These are phyloP conservation scores for Hippocampus kuda DNA, from an alignment of 2,797 vertebrate genomes.

Conservation along the genomic window DNA sequence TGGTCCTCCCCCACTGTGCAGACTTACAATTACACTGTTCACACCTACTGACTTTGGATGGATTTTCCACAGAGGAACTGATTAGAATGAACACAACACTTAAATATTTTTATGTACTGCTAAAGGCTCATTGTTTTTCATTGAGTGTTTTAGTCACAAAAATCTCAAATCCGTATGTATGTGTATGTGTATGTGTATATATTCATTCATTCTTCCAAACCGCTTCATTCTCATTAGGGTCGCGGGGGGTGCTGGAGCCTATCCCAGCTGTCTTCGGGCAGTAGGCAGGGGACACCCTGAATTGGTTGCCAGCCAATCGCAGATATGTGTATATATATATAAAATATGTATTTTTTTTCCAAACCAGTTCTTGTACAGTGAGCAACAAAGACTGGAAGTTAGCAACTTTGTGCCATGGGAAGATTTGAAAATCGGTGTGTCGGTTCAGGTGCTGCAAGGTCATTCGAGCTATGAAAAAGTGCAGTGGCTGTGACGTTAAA, in stretches of 20 bases:
- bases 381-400: neutral
- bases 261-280: too few species aligned
- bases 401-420: neutral
- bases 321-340: too few species aligned
- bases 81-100: neutral
- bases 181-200: too few species aligned
- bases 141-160: neutral
- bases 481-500: too few species aligned
- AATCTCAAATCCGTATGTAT: neutral
- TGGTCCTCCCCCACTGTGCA: slow-evolving; percentile 1
- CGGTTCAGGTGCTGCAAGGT: neutral
- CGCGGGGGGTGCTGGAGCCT: too few species aligned
- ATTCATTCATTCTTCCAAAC: too few species aligned
- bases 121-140: neutral
- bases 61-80: neutral
- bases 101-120: neutral
- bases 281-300: too few species aligned
- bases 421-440: neutral
- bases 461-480: neutral
- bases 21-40: slow-evolving; percentile 12
- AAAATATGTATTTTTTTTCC: neutral
- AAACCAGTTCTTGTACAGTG: neutral
- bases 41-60: neutral
- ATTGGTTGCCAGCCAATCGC: too few species aligned
- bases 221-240: too few species aligned